phyloP scores from a whole-genome alignment of 2,113 vertebrate genomes.

The Saimiri boliviensis region DNA sequence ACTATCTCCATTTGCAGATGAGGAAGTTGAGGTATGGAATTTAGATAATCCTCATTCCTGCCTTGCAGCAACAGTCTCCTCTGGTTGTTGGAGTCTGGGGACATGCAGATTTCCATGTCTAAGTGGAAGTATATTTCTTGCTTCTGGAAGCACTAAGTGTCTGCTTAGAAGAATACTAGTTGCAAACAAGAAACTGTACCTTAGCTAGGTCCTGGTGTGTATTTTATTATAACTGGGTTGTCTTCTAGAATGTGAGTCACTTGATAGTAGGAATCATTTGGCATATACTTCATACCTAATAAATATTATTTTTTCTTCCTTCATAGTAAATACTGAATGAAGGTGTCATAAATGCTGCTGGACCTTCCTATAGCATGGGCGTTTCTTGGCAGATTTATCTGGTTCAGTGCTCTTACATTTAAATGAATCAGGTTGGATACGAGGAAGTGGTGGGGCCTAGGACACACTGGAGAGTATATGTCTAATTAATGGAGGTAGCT shows the following conservation, averaged over 20 bases:
- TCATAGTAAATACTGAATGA: neutral
- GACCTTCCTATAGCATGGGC: neutral
- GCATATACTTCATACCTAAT: neutral
- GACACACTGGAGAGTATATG: neutral
- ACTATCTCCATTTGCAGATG: neutral
- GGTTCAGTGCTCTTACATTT: neutral
- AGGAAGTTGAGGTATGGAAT: neutral
- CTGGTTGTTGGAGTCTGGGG: neutral
- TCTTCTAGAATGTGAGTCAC: slow-evolving; percentile 2
- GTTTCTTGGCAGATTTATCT: neutral
- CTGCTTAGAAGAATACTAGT: neutral
- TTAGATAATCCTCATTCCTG: neutral
- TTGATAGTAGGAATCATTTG: neutral
- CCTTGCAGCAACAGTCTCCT: neutral
- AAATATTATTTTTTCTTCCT: neutral
- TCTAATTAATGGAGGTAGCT: neutral
- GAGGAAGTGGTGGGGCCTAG: neutral
- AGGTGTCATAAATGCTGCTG: neutral
- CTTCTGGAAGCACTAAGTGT: neutral
- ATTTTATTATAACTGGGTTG: neutral
- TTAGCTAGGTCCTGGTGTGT: neutral
- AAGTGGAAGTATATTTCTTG: neutral
- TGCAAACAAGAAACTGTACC: neutral
- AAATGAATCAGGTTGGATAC: neutral
- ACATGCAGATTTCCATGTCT: neutral